A percentile compares a stretch with the other conserved stretches of the same genome.
These are phyloP conservation scores for Clytia hemisphaerica DNA, from an alignment of 30 jellyfish, hydroid and myxozoan species.

Conservation along the genomic window DNA sequence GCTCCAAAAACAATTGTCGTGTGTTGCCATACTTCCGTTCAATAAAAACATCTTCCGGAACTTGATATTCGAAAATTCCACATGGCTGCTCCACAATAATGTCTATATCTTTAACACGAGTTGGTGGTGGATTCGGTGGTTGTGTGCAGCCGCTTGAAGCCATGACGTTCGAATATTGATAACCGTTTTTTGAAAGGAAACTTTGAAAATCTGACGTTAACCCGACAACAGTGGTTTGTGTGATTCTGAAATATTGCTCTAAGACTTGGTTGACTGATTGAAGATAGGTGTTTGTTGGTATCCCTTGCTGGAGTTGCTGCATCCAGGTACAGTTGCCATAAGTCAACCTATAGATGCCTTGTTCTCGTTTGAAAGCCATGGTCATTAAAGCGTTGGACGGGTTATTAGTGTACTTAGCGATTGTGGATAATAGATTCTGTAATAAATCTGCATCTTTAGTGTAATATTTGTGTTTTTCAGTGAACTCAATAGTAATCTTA, in stretches of 20 bases:
- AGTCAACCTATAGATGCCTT: conserved; percentile 3
- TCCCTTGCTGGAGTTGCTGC: conserved; percentile 12
- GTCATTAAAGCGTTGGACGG: too few species aligned
- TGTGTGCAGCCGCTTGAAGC: conserved; percentile 39
- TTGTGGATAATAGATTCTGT: too few species aligned
- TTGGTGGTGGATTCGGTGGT: conserved; percentile 46
- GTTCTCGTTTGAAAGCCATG: not conserved
- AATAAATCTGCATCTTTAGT: too few species aligned
- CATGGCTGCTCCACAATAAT: conserved; percentile 23
- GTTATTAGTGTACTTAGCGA: too few species aligned
- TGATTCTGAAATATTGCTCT: conserved; percentile 28
- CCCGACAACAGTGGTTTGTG: conserved; percentile 30
- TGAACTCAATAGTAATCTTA: too few species aligned
- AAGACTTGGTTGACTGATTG: conserved; percentile 39
- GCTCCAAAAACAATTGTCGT: conserved; percentile 30
- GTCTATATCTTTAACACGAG: conserved; percentile 10
- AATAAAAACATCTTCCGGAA: conserved; percentile 68
- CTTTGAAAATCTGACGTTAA: conserved; percentile 28
- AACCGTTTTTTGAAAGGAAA: conserved; percentile 54
- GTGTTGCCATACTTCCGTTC: conserved; percentile 88
- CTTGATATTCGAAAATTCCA: conserved; percentile 29
- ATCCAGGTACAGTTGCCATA: conserved; percentile 63
- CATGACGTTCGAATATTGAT: conserved; percentile 11
- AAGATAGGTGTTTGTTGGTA: conserved; percentile 30
- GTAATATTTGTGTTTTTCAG: too few species aligned